These are phyloP conservation scores for Ptychodera flava DNA, from an alignment of 35 echinoderm and acorn worm genomes.

Conservation along the genomic window DNA sequence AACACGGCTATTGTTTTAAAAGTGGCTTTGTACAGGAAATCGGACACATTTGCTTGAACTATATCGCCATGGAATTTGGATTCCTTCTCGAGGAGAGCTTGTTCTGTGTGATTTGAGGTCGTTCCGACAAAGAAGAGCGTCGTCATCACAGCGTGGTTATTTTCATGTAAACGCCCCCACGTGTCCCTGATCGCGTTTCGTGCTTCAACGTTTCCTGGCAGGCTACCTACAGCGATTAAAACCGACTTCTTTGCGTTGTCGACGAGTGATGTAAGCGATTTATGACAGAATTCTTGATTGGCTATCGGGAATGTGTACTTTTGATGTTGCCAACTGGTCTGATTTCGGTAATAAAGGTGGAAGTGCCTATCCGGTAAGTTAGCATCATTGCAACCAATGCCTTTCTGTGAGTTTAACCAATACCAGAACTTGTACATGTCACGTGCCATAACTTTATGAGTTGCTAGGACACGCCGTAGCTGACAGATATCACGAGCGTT, in stretches of 20 bases:
- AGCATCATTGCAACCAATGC: neutral
- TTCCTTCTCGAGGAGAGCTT: neutral
- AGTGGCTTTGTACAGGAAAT: neutral
- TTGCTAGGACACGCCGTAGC: neutral
- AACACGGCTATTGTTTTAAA: neutral
- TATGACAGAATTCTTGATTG: neutral
- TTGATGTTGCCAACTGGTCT: neutral
- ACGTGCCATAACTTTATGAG: neutral
- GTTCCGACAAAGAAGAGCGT: neutral
- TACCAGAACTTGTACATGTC: neutral
- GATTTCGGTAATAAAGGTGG: neutral
- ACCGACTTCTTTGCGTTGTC: neutral
- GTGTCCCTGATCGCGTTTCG: neutral
- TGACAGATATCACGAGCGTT: neutral
- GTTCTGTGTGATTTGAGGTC: neutral
- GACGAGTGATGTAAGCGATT: neutral
- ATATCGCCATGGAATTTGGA: neutral
- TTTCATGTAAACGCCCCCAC: neutral
- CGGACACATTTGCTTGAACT: neutral
- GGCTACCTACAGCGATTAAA: neutral
- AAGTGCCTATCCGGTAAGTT: neutral
- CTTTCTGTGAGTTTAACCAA: neutral
- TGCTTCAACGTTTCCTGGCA: neutral
- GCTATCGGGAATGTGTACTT: neutral
- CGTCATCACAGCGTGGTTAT: neutral